phyloP scores from a whole-genome alignment of 2,888 invertebrate genomes.

The Sinelater perroti region DNA sequence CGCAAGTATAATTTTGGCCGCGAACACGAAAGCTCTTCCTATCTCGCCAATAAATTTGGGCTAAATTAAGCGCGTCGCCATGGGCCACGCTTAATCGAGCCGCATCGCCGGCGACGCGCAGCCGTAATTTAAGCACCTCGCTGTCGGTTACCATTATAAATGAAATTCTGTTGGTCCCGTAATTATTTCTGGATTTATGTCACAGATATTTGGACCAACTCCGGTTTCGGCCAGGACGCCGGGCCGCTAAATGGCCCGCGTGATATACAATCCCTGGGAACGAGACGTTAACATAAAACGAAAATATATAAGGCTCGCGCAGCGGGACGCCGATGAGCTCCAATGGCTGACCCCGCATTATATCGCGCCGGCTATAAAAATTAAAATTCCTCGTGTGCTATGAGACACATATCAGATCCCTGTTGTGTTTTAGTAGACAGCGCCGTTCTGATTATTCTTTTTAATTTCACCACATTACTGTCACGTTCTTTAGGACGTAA shows the following conservation, averaged over 20 bases:
- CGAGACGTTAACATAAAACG: constrained; percentile 49
- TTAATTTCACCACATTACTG: constrained; percentile 42
- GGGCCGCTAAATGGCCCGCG: constrained; percentile 43
- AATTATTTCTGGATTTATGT: constrained; percentile 48
- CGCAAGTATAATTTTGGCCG: constrained; percentile 23
- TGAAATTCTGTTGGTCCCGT: constrained; percentile 43
- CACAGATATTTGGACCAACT: constrained; percentile 44
- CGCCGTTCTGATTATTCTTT: constrained; percentile 35
- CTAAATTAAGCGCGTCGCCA: constrained; percentile 25
- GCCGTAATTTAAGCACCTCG: constrained; percentile 28
- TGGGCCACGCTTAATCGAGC: constrained; percentile 20
- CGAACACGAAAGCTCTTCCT: constrained; percentile 22
- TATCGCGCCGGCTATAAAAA: constrained; percentile 45
- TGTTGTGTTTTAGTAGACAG: constrained; percentile 43
- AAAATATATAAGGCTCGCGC: constrained; percentile 45
- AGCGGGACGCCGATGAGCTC: constrained; percentile 43
- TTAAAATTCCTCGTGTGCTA: constrained; percentile 46
- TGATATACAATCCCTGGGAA: constrained; percentile 48
- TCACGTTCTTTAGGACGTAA: constrained; percentile 39
- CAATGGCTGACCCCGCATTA: constrained; percentile 35
- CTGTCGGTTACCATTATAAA: constrained; percentile 33
- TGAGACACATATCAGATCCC: constrained; percentile 48
- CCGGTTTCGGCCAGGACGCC: constrained; percentile 38
- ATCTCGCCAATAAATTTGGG: constrained; percentile 26
- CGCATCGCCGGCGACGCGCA: constrained; percentile 20